These are phyloP conservation scores for Merluccius polli DNA, from an alignment of 2,797 vertebrate genomes.

Conservation along the genomic window DNA sequence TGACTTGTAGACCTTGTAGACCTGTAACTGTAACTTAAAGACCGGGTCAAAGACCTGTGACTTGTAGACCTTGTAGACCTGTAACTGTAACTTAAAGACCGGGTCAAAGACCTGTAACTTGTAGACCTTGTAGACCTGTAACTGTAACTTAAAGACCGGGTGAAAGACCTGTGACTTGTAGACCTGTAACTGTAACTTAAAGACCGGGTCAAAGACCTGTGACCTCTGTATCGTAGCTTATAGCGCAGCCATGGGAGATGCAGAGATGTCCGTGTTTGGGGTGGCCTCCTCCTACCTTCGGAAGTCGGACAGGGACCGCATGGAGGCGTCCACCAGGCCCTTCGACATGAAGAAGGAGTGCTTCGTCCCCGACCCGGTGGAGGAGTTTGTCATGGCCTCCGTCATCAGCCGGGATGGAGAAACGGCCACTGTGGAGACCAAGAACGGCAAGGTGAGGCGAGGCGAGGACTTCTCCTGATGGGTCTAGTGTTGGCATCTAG, in stretches of 20 bases:
- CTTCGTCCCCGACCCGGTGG: conserved; percentile 81
- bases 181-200: not conserved
- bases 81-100: too few relatives aligned
- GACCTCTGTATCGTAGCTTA: not conserved
- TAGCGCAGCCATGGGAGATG: conserved; percentile 71
- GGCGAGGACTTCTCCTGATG: not conserved
- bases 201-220: not conserved
- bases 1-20: too few relatives aligned
- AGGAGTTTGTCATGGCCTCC: conserved; percentile 84
- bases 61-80: too few relatives aligned
- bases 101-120: too few relatives aligned
- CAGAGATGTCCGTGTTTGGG: conserved; percentile 80
- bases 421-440: conserved; percentile 82
- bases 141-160: not conserved
- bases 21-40: too few relatives aligned
- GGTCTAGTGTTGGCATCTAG: not conserved
- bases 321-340: conserved; percentile 81
- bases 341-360: conserved; percentile 92
- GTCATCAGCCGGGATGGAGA: conserved; percentile 78
- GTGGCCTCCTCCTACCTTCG: conserved; percentile 79
- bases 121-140: not conserved
- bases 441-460: conserved; percentile 82
- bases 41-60: too few relatives aligned
- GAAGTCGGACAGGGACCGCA: conserved; percentile 82
- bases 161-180: too few relatives aligned